These are phyloP conservation scores for Eupithecia abbreviata DNA, from an alignment of 2,888 invertebrate genomes.

Conservation along the genomic window DNA sequence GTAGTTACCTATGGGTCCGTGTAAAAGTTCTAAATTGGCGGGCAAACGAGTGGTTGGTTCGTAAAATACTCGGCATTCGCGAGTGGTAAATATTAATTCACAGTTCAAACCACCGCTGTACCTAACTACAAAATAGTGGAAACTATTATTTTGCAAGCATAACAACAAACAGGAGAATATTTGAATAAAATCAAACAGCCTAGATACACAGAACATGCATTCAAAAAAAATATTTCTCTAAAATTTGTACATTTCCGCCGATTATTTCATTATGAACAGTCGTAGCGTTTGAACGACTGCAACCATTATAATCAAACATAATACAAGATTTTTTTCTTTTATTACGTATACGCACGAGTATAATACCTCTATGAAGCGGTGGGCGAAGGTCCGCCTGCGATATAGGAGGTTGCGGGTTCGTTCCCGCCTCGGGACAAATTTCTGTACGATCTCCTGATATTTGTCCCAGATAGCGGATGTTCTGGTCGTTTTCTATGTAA, in stretches of 20 bases:
- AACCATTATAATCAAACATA: not conserved
- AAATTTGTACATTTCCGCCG: not conserved
- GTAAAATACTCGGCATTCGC: not conserved
- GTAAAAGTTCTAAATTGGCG: conserved; percentile 2
- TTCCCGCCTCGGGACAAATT: too few relatives aligned
- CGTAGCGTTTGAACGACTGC: not conserved
- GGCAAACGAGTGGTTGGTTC: not conserved
- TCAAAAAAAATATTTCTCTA: not conserved
- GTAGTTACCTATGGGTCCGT: not conserved
- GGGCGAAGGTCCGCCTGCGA: too few relatives aligned
- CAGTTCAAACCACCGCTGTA: not conserved
- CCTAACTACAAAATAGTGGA: not conserved
- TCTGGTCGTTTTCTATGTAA: too few relatives aligned
- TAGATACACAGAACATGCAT: not conserved
- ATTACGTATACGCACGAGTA: too few relatives aligned
- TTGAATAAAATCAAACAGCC: not conserved
- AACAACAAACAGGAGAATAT: not conserved
- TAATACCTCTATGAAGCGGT: too few relatives aligned
- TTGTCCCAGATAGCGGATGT: too few relatives aligned
- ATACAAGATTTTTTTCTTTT: not conserved
- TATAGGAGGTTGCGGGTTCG: too few relatives aligned
- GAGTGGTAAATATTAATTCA: not conserved
- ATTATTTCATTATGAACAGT: not conserved
- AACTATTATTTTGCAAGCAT: not conserved
- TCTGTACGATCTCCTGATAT: too few relatives aligned